These are phyloP conservation scores for Dromaius novaehollandiae DNA, from an alignment of 2,113 vertebrate species.

Conservation along the genomic window DNA sequence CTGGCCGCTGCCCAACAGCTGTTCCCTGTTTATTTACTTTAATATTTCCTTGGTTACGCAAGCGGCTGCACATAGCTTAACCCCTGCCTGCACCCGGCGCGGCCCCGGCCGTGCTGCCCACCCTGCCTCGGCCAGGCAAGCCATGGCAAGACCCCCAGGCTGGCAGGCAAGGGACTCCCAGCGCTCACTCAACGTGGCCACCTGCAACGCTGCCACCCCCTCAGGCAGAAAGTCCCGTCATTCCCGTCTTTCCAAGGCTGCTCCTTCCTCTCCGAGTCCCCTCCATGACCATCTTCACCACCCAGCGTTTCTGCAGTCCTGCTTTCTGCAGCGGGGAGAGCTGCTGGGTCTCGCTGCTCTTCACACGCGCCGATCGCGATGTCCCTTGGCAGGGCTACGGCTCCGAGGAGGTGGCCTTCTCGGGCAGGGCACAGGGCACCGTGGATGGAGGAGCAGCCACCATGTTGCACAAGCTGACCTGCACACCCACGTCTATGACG, in stretches of 20 bases:
- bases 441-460: not conserved
- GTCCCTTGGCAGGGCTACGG: not conserved
- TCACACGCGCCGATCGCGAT: not conserved
- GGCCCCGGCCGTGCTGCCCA: fast-evolving
- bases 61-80: conserved; percentile 25
- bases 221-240: not conserved
- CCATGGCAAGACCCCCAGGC: not conserved
- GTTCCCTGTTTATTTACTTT: conserved; percentile 57
- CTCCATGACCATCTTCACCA: not conserved
- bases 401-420: not conserved
- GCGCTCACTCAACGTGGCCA: not conserved
- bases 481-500: not conserved
- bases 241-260: not conserved
- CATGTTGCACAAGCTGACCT: fast-evolving
- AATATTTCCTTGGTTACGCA: conserved; percentile 64
- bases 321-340: not conserved
- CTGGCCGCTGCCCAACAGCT: conserved; percentile 57
- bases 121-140: not conserved
- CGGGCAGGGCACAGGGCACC: not conserved
- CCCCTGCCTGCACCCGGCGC: not conserved
- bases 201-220: no score
- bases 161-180: not conserved
- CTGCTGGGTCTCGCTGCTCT: not conserved
- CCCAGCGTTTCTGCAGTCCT: no score
- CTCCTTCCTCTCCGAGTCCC: no score